Evolutionary conservation across 1,140 invertebrate genomes (phyloP).

Genomic region (Aricia agestis): DNA sequence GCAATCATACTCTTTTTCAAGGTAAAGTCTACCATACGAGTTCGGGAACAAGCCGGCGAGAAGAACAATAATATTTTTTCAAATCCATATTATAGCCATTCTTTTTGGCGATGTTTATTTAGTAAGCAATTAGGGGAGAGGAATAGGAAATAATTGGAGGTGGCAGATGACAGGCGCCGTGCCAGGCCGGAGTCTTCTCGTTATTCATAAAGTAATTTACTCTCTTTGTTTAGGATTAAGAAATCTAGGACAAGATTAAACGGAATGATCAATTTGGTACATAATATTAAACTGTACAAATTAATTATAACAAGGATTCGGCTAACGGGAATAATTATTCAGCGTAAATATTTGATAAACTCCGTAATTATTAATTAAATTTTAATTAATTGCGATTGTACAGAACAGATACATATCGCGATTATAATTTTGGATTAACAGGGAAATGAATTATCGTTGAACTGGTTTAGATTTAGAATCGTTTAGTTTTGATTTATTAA

Average conservation of each 20-base stretch:
- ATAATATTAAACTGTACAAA: conserved; percentile 1
- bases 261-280: background rate
- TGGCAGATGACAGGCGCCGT: background rate
- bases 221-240: background rate
- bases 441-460: background rate
- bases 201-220: background rate
- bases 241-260: background rate
- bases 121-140: background rate
- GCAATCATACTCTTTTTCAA: too few relatives aligned
- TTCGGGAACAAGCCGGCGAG: too few relatives aligned
- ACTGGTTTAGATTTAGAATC: background rate
- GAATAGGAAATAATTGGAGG: background rate
- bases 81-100: too few relatives aligned
- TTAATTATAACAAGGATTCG: background rate
- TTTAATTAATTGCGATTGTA: conserved; percentile 4
- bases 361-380: background rate
- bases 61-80: too few relatives aligned
- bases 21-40: too few relatives aligned
- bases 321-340: conserved; percentile 4
- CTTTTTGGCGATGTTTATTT: too few relatives aligned
- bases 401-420: background rate
- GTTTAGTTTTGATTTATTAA: background rate
- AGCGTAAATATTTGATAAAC: conserved; percentile 6
- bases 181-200: too few relatives aligned
- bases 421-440: background rate